These are phyloP conservation scores for Phlogophora meticulosa DNA, from an alignment of 2,888 invertebrate species.

Conservation along the genomic window DNA sequence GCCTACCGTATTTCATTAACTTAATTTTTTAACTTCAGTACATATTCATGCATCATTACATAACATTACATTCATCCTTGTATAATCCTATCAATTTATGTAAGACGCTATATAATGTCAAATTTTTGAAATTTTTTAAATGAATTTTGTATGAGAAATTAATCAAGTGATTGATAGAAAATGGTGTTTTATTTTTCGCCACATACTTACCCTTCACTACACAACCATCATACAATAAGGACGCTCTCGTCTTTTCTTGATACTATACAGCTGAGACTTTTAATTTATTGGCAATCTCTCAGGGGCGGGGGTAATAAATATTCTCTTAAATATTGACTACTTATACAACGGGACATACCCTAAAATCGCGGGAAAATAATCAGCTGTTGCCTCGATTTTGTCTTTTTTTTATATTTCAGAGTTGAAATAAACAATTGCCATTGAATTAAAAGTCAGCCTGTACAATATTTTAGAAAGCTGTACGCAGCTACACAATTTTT, in stretches of 20 bases:
- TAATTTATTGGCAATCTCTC: too few species aligned
- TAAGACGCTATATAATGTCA: constrained; percentile 91
- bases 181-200: constrained; percentile 76
- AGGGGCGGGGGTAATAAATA: too few species aligned
- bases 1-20: constrained; percentile 87
- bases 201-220: constrained; percentile 20
- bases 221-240: background rate
- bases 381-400: too few species aligned
- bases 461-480: background rate
- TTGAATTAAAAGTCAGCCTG: too few species aligned
- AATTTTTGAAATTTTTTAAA: constrained; percentile 90
- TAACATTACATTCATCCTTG: constrained; percentile 82
- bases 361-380: too few species aligned
- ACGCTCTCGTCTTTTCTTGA: background rate
- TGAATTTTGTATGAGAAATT: constrained; percentile 90
- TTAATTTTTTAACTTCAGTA: constrained; percentile 86
- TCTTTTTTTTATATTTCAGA: too few species aligned
- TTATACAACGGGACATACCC: too few species aligned
- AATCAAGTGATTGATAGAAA: constrained; percentile 90
- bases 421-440: too few species aligned
- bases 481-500: background rate
- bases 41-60: constrained; percentile 72
- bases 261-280: too few species aligned
- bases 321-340: too few species aligned
- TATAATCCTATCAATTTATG: constrained; percentile 89